Percentiles rank a stretch among this genome's conserved stretches.
Conservation (phyloP, 2,888 invertebrate genomes). For the Cheilosia soror region DNA sequence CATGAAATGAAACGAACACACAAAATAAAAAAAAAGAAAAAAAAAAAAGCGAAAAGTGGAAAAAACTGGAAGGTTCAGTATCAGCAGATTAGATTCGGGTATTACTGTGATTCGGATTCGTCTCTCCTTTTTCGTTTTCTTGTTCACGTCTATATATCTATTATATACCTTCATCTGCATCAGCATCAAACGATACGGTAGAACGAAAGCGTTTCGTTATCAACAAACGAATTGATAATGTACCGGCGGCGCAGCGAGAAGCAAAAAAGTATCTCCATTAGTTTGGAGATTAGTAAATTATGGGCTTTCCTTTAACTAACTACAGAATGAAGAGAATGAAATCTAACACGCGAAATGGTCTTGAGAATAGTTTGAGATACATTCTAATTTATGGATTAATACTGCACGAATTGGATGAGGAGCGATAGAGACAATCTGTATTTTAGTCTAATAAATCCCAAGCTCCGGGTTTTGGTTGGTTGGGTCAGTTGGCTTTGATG, state of each 20-base stretch:
- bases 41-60: conserved; percentile 8
- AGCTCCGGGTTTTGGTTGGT: conserved; percentile 46
- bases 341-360: conserved; percentile 45
- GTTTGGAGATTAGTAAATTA: conserved; percentile 60
- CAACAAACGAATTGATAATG: conserved; percentile 35
- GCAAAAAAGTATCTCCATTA: conserved; percentile 57
- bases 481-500: conserved; percentile 48
- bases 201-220: conserved; percentile 57
- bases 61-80: conserved; percentile 65
- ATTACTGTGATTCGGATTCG: conserved; percentile 58
- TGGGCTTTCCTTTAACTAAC: conserved; percentile 47
- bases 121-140: conserved; percentile 9
- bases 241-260: conserved; percentile 6
- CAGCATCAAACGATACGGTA: conserved; percentile 4
- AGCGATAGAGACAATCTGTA: conserved; percentile 19
- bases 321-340: conserved; percentile 19
- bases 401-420: conserved; percentile 20
- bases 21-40: conserved; percentile 15
- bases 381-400: conserved; percentile 71
- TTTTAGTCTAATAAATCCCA: conserved; percentile 68
- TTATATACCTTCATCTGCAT: conserved; percentile 3
- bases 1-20: conserved; percentile 45
- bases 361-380: conserved; percentile 39
- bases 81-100: conserved; percentile 68
- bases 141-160: background rate